A percentile compares a stretch with the other conserved stretches of the same genome.
Conservation (phyloP, 2,797 vertebrate genomes). For the Apogon hyalosoma region DNA sequence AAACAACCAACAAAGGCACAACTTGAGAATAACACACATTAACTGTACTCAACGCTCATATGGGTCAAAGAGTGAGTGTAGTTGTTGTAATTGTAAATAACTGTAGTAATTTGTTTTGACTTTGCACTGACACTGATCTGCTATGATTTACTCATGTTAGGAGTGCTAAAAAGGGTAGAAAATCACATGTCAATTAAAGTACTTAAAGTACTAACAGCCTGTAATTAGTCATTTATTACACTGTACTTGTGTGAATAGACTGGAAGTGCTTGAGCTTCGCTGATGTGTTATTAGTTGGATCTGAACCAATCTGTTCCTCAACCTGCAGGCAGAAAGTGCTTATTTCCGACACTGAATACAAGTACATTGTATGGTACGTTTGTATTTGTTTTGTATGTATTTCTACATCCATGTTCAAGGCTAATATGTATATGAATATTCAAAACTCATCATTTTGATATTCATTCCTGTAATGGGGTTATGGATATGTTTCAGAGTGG, state of each 20-base stretch:
- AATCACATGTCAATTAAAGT: conserved; percentile 53
- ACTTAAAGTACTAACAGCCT: conserved; percentile 24
- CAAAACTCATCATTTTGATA: no score
- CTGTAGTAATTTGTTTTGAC: conserved; percentile 51
- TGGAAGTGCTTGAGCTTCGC: conserved; percentile 19
- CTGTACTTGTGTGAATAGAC: conserved; percentile 36
- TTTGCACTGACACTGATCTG: conserved; percentile 14
- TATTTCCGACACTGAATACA: no score
- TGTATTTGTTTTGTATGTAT: no score
- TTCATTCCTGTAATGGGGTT: no score
- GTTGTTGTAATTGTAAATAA: conserved; percentile 20
- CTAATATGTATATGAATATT: no score
- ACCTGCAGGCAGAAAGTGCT: no score
- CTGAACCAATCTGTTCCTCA: no score
- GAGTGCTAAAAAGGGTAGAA: conserved; percentile 43
- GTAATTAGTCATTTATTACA: conserved; percentile 54
- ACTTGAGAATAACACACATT: conserved; percentile 13
- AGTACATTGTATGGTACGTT: no score
- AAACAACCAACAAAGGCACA: conserved; percentile 1
- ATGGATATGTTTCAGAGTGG: no score
- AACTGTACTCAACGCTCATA: not conserved
- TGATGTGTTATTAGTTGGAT: conserved; percentile 6
- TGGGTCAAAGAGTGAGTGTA: conserved; percentile 20
- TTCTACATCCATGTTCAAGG: no score
- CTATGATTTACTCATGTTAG: conserved; percentile 8